Evolutionary conservation across 2,888 invertebrate genomes (phyloP).

Genomic region (Dascillus cervinus): DNA sequence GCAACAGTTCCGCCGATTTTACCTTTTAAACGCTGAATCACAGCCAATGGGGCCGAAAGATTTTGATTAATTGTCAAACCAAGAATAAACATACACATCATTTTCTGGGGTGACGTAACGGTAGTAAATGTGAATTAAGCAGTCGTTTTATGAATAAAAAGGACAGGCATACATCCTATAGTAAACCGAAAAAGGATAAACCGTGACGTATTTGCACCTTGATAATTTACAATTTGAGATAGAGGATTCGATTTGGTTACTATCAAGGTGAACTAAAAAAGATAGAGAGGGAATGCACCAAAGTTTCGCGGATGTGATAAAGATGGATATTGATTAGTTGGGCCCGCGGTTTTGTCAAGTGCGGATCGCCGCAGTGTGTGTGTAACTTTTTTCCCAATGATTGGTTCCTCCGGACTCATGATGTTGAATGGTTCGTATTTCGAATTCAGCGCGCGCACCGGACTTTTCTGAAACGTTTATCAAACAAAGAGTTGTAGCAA

Average conservation of each 20-base stretch:
- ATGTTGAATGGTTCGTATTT: constrained; percentile 7
- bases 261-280: constrained; percentile 31
- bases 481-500: too few species aligned
- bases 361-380: constrained; percentile 13
- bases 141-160: constrained; percentile 21
- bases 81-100: too few species aligned
- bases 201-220: constrained; percentile 24
- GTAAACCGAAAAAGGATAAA: constrained; percentile 20
- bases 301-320: constrained; percentile 21
- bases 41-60: too few species aligned
- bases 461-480: background rate
- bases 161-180: constrained; percentile 11
- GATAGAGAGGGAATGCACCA: constrained; percentile 27
- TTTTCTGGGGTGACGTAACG: background rate
- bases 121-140: constrained; percentile 13
- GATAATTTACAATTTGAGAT: constrained; percentile 23
- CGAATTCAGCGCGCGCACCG: background rate
- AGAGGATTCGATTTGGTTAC: constrained; percentile 15
- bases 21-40: too few species aligned
- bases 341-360: constrained; percentile 21
- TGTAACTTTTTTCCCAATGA: constrained; percentile 5
- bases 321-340: constrained; percentile 27
- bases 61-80: too few species aligned
- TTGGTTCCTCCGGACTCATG: constrained; percentile 2
- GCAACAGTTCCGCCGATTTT: too few species aligned